These are phyloP conservation scores for Sylvilagus floridanus DNA, from an alignment of 2,797 vertebrate species.

Conservation along the genomic window DNA sequence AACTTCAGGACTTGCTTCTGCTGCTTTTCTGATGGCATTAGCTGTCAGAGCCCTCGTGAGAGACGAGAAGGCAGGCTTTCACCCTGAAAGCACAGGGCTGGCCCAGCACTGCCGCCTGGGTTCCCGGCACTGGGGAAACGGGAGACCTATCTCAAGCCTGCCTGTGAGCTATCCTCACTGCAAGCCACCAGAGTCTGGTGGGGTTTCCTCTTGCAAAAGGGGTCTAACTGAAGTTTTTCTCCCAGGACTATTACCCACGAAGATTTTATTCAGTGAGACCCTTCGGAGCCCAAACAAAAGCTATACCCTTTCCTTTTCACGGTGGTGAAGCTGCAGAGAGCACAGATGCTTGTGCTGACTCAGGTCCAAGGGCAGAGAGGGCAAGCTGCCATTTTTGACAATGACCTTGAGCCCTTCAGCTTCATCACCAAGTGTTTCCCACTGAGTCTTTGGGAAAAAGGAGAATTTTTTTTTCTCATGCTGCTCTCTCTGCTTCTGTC, in stretches of 20 bases:
- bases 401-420: background rate
- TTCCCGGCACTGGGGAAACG: background rate
- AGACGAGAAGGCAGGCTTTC: background rate
- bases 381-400: background rate
- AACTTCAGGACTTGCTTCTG: background rate
- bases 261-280: background rate
- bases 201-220: background rate
- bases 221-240: background rate
- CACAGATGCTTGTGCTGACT: background rate
- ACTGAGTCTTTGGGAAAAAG: background rate
- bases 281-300: background rate
- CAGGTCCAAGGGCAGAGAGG: background rate
- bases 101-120: background rate
- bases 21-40: background rate
- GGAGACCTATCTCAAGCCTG: background rate
- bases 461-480: background rate
- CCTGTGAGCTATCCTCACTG: background rate
- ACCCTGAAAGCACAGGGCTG: background rate
- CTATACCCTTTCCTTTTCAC: background rate
- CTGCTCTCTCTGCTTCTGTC: background rate
- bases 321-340: background rate
- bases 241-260: background rate
- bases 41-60: background rate
- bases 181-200: background rate
- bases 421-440: background rate